Conservation (phyloP, 2,797 vertebrate genomes). For the Spea hammondii region DNA sequence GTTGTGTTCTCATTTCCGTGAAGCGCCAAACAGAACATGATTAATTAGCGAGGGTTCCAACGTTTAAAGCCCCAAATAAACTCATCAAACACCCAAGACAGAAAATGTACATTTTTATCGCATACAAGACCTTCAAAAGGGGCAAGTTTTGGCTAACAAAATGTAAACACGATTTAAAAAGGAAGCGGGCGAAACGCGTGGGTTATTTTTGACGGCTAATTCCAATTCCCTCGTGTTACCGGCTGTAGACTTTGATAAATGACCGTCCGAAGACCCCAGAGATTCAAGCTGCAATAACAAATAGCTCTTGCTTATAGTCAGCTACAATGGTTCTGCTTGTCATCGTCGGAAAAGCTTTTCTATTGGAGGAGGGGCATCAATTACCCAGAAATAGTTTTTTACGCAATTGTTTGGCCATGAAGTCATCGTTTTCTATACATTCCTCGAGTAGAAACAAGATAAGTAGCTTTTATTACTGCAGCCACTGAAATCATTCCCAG, state of each 20-base stretch:
- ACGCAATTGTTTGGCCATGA: too few relatives aligned
- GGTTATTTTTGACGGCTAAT: slow-evolving; percentile 15
- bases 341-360: not conserved
- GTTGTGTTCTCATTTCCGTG: too few relatives aligned
- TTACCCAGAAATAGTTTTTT: too few relatives aligned
- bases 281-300: slow-evolving; percentile 33
- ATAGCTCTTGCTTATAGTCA: slow-evolving; percentile 3
- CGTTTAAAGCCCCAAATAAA: not conserved
- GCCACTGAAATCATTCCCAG: too few relatives aligned
- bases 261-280: not conserved
- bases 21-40: not conserved
- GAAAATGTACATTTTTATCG: not conserved
- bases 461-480: too few relatives aligned
- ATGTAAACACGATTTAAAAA: not conserved
- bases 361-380: not conserved
- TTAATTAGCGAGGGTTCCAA: not conserved
- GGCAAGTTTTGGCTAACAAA: not conserved
- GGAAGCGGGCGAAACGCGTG: not conserved
- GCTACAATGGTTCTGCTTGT: not conserved
- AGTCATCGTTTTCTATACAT: too few relatives aligned
- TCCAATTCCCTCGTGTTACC: not conserved
- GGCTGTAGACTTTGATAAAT: slow-evolving; percentile 29
- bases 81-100: not conserved
- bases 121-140: not conserved
- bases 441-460: too few relatives aligned